Conservation (phyloP, 2,113 vertebrate genomes). For the Felis chaus region DNA sequence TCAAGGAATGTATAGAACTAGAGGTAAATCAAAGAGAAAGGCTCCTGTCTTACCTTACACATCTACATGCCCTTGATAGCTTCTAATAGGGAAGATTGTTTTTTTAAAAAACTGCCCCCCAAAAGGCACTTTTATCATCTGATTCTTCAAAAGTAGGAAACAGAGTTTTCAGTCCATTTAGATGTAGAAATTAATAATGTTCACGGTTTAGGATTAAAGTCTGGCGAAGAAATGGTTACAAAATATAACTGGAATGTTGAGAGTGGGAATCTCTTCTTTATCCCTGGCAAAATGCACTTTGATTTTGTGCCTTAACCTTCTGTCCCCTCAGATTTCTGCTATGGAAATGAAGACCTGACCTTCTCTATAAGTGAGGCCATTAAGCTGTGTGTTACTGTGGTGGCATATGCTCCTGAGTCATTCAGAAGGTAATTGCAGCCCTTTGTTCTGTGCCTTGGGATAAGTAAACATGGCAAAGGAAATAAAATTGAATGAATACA, state of each 20-base stretch:
- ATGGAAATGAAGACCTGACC: conserved; percentile 96
- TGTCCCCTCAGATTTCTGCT: conserved; percentile 94
- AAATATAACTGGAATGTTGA: not conserved
- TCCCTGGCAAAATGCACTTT: not conserved
- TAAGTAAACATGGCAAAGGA: not conserved
- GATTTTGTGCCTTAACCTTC: not conserved
- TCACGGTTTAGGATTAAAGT: conserved; percentile 13
- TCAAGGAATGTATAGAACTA: not conserved
- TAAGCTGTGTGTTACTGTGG: conserved; percentile 97
- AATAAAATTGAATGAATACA: not conserved
- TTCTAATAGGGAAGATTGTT: not conserved
- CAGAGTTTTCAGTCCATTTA: not conserved
- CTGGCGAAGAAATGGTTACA: not conserved
- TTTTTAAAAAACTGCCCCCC: not conserved
- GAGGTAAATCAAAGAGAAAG: not conserved
- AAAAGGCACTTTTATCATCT: not conserved
- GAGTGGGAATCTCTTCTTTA: not conserved
- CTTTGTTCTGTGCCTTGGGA: not conserved
- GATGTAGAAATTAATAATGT: not conserved
- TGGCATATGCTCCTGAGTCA: conserved; percentile 97
- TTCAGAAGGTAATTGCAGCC: conserved; percentile 91
- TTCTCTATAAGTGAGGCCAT: conserved; percentile 98
- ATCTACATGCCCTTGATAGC: not conserved
- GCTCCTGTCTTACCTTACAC: not conserved
- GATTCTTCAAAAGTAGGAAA: conserved; percentile 6